These are phyloP conservation scores for Callithrix jacchus DNA, from an alignment of 2,113 vertebrate species.

Conservation along the genomic window DNA sequence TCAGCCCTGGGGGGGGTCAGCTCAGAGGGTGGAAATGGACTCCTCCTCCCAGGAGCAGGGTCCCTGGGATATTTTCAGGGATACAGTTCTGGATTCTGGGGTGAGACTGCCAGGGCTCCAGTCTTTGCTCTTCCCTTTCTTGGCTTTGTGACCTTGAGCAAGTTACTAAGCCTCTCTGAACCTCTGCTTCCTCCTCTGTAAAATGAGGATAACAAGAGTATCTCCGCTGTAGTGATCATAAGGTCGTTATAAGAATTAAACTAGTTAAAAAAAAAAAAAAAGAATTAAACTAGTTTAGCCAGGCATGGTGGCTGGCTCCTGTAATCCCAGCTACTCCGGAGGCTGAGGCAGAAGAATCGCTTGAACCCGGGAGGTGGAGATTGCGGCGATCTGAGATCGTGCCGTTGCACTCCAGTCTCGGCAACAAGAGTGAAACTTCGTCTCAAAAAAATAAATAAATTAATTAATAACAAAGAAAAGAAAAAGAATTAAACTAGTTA, in stretches of 20 bases:
- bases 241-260: background rate
- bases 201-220: background rate
- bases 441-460: too few relatives aligned
- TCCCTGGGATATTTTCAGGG: background rate
- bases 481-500: background rate
- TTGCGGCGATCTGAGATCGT: too few relatives aligned
- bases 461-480: too few relatives aligned
- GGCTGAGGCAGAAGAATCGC: too few relatives aligned
- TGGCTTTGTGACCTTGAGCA: background rate
- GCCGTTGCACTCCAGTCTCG: too few relatives aligned
- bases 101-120: background rate
- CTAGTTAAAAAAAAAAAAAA: too few relatives aligned
- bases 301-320: too few relatives aligned
- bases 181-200: background rate
- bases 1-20: background rate
- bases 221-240: background rate
- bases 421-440: too few relatives aligned
- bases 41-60: background rate
- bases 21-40: background rate
- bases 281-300: too few relatives aligned
- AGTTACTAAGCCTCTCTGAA: background rate
- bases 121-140: background rate
- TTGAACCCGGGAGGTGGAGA: too few relatives aligned
- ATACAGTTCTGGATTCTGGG: background rate
- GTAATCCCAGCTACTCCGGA: too few relatives aligned